phyloP scores from a whole-genome alignment of 2,113 vertebrate genomes.

The Chlamydotis undulata region DNA sequence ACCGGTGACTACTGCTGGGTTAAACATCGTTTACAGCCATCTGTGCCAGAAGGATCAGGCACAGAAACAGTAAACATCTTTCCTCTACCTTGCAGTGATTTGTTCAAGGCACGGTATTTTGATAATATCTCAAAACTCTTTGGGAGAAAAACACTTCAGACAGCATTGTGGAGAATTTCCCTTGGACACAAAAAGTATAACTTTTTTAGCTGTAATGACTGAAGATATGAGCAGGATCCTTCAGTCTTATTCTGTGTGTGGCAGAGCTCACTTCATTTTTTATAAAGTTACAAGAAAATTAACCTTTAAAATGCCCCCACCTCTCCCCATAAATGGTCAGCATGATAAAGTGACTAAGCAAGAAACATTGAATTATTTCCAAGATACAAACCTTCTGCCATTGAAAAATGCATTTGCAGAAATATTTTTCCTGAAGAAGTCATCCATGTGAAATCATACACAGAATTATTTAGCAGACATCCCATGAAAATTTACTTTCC shows the following conservation, averaged over 20 bases:
- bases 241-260: background rate
- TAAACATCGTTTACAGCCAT: background rate
- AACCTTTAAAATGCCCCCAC: background rate
- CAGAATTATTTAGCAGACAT: background rate
- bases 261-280: background rate
- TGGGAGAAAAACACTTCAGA: background rate
- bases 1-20: background rate
- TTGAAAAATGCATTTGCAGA: background rate
- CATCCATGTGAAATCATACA: rapidly evolving
- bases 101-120: background rate
- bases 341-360: background rate
- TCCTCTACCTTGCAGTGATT: background rate
- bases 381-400: background rate
- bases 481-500: background rate
- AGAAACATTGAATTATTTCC: background rate
- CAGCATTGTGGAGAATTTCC: background rate
- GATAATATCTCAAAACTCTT: background rate
- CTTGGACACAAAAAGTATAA: background rate
- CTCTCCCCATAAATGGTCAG: rapidly evolving
- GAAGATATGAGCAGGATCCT: background rate
- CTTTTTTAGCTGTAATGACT: background rate
- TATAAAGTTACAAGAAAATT: background rate
- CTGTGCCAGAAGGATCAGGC: background rate
- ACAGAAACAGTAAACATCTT: background rate
- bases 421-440: background rate